A percentile compares a stretch with the other conserved stretches of the same genome.
phyloP scores from a whole-genome alignment of 2,888 invertebrate species.

The Acrobeloides nanus region DNA sequence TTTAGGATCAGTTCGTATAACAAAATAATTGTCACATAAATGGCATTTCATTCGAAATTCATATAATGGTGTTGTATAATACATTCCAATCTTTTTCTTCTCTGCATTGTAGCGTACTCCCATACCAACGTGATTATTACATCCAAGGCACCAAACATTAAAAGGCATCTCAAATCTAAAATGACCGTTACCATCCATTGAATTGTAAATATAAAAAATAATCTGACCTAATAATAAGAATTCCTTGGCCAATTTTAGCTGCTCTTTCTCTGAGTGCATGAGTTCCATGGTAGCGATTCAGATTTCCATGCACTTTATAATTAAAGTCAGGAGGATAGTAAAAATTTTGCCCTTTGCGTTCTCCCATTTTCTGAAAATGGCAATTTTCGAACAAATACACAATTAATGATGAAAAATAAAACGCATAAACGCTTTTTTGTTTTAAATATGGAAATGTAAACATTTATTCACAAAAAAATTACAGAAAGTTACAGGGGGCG shows the following conservation, averaged over 20 bases:
- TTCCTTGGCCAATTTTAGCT: constrained; percentile 85
- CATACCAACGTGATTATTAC: constrained; percentile 97
- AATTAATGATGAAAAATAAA: neutral
- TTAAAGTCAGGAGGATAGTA: constrained; percentile 99
- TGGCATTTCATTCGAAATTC: constrained; percentile 99
- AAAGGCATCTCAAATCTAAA: constrained; percentile 92
- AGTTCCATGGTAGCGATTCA: constrained; percentile 83
- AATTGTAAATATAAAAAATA: neutral
- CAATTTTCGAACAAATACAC: constrained; percentile 11
- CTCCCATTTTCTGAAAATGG: constrained; percentile 64
- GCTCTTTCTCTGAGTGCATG: constrained; percentile 93
- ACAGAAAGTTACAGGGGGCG: no score
- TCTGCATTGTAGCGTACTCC: constrained; percentile 83
- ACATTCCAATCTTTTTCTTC: constrained; percentile 75
- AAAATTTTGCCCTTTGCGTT: constrained; percentile 90
- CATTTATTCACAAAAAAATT: no score
- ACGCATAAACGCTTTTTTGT: no score
- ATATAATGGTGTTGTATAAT: constrained; percentile 80
- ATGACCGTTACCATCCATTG: neutral
- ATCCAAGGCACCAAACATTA: constrained; percentile 98
- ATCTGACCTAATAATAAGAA: constrained; percentile 76
- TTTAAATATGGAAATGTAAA: no score
- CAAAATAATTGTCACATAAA: constrained; percentile 89
- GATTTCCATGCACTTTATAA: constrained; percentile 72
- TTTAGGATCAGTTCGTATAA: constrained; percentile 94